Evolutionary conservation across 2,888 invertebrate genomes (phyloP).

Genomic region (Notodonta dromedarius): DNA sequence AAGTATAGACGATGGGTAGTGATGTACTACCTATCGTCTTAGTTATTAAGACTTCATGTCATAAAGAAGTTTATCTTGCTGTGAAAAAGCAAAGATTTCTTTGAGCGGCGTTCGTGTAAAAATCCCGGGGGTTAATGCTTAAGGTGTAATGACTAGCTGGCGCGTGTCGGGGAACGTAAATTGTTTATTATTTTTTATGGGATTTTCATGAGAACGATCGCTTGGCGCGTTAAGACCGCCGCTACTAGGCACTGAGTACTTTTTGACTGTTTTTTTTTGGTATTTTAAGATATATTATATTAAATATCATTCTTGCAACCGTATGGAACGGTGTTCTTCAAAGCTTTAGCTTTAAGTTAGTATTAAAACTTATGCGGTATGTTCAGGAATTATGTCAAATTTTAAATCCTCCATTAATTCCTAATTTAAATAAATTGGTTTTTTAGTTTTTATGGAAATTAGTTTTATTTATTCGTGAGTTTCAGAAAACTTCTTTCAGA

Average conservation of each 20-base stretch:
- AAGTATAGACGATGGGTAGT: too few species aligned
- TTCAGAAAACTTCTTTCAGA: too few species aligned
- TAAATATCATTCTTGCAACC: too few species aligned
- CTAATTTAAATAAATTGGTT: too few species aligned
- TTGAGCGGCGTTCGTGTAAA: constrained; percentile 36
- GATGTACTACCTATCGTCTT: too few species aligned
- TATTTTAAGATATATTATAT: neutral
- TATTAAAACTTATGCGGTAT: too few species aligned
- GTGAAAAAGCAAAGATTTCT: constrained; percentile 26
- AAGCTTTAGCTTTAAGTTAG: too few species aligned
- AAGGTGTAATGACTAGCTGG: constrained; percentile 63
- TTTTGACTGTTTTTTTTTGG: neutral
- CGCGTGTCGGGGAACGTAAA: constrained; percentile 80
- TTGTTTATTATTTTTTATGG: constrained; percentile 83
- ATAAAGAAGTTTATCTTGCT: constrained; percentile 15
- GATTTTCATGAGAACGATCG: constrained; percentile 69
- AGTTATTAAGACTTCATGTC: neutral
- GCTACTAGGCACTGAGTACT: constrained; percentile 14
- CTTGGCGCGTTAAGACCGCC: constrained; percentile 54
- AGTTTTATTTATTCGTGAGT: too few species aligned
- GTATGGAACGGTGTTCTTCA: too few species aligned
- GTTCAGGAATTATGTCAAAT: too few species aligned
- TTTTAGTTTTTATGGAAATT: too few species aligned
- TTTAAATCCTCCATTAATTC: too few species aligned
- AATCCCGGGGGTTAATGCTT: constrained; percentile 52